These are phyloP conservation scores for Rhabditoides inermis DNA, from an alignment of 2,888 invertebrate genomes.

Conservation along the genomic window DNA sequence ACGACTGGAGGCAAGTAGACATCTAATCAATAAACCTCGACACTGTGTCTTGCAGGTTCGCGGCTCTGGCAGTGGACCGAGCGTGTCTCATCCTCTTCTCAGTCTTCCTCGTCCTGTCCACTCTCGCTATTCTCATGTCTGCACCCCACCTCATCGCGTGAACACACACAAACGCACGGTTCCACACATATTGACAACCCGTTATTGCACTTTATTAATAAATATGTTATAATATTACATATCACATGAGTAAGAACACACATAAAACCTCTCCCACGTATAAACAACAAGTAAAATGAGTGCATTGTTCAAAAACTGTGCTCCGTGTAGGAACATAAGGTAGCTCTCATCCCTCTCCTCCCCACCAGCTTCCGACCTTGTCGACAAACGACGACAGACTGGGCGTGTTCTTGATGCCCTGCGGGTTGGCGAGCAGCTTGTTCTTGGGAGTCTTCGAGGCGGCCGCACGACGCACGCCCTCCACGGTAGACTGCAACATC, in stretches of 20 bases:
- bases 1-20: too few relatives aligned
- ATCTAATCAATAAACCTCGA: too few relatives aligned
- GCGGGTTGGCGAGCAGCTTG: slow-evolving; percentile 24
- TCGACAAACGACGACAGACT: slow-evolving; percentile 29
- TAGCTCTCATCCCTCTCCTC: too few relatives aligned
- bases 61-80: slow-evolving; percentile 34
- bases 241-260: too few relatives aligned
- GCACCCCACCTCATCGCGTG: slow-evolving; percentile 37
- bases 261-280: too few relatives aligned
- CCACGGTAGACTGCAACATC: slow-evolving; percentile 15
- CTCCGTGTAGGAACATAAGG: too few relatives aligned
- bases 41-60: too few relatives aligned
- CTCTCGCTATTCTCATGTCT: slow-evolving; percentile 32
- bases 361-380: too few relatives aligned
- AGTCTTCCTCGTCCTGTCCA: slow-evolving; percentile 32
- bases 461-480: slow-evolving; percentile 13
- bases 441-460: slow-evolving; percentile 15
- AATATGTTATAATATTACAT: background rate
- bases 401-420: slow-evolving; percentile 12
- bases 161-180: background rate
- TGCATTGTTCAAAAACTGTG: too few relatives aligned
- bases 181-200: background rate
- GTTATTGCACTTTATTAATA: background rate
- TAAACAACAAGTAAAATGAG: too few relatives aligned
- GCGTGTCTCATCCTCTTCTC: slow-evolving; percentile 39